These are phyloP conservation scores for Papilio protenor DNA, from an alignment of 2,888 invertebrate species.

Conservation along the genomic window DNA sequence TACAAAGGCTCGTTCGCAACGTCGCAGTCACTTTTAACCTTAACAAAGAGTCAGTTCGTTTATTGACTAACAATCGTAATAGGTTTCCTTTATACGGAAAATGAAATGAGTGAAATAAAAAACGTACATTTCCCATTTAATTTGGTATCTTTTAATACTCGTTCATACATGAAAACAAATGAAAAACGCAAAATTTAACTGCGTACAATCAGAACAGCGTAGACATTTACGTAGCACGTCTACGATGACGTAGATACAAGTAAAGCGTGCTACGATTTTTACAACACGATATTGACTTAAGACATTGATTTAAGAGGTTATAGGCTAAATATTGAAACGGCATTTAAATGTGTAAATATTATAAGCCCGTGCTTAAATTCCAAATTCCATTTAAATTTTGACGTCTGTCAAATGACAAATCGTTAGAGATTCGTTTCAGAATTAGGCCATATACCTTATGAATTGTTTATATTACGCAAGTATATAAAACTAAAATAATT, in stretches of 20 bases:
- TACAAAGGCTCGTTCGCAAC: not conserved
- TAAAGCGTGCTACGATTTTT: not conserved
- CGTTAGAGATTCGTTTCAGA: too few relatives aligned
- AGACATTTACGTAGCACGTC: not conserved
- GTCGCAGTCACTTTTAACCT: constrained; percentile 24
- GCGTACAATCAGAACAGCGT: not conserved
- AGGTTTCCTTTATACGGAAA: not conserved
- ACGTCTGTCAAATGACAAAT: too few relatives aligned
- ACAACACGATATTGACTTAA: not conserved
- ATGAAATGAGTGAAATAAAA: not conserved
- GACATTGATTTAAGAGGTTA: too few relatives aligned
- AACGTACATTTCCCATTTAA: not conserved
- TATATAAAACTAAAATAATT: not conserved
- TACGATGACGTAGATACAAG: not conserved
- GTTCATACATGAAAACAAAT: not conserved
- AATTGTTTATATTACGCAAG: not conserved
- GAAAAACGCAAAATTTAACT: not conserved
- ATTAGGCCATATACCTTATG: not conserved
- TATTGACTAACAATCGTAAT: constrained; percentile 16
- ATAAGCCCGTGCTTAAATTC: too few relatives aligned
- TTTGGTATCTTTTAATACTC: not conserved
- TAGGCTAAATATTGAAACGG: too few relatives aligned
- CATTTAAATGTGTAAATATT: too few relatives aligned
- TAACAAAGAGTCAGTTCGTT: constrained; percentile 39
- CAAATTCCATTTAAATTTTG: too few relatives aligned